Evolutionary conservation across 2,113 vertebrate genomes (phyloP).

Genomic region (Cairina moschata): DNA sequence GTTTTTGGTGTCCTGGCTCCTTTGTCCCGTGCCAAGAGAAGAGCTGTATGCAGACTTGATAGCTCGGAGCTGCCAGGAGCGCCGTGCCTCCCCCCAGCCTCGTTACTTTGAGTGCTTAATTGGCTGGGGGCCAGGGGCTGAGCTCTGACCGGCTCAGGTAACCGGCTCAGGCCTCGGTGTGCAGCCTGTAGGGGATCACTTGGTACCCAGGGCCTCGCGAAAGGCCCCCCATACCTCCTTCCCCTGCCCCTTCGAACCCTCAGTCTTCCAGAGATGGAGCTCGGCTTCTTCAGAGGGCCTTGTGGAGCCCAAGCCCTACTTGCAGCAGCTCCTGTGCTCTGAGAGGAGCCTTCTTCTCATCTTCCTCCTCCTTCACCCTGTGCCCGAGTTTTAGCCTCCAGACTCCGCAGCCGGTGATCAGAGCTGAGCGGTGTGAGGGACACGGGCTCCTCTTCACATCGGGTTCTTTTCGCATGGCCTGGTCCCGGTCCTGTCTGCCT

Average conservation of each 20-base stretch:
- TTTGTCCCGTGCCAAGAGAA: constrained; percentile 25
- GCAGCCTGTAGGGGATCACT: background rate
- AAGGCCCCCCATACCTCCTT: background rate
- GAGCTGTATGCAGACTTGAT: background rate
- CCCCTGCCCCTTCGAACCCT: background rate
- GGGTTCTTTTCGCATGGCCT: background rate
- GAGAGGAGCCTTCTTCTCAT: background rate
- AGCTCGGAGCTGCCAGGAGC: background rate
- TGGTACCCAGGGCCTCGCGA: background rate
- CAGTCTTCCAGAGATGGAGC: background rate
- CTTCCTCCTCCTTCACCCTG: background rate
- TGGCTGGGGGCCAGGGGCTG: background rate
- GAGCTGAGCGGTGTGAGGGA: background rate
- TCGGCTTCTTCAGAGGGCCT: background rate
- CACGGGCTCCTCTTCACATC: background rate
- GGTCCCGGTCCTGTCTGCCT: background rate
- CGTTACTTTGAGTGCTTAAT: background rate
- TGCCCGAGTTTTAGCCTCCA: background rate
- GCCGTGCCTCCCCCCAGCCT: background rate
- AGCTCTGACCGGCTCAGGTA: background rate
- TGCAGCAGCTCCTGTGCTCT: background rate
- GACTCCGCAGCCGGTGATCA: accelerated
- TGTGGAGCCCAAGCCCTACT: background rate
- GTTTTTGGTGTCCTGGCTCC: background rate
- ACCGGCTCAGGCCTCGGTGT: background rate